Evolutionary conservation across 2,113 vertebrate species (phyloP), one percentile per base, ranked within the genome.

Genomic region (Takifugu bimaculatus): DNA sequence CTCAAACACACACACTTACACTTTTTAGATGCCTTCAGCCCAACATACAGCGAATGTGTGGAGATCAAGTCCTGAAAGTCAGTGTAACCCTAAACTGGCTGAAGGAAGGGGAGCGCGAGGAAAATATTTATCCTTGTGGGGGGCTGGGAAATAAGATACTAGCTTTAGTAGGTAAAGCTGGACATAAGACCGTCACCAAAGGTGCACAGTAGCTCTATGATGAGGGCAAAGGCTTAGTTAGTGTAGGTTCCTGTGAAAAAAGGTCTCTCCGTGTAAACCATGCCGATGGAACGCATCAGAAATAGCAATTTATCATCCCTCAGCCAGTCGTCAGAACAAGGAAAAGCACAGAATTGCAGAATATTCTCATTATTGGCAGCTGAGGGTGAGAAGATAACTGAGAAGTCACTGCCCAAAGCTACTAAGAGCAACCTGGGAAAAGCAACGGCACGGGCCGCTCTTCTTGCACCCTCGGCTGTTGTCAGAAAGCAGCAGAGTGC

Each of bases 371-470:
- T 32, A 32, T 4, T 32, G 5, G 3, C 0, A 32, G 29, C 29
- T 32, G 29, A 6, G 29, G 29, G 29, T 6, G 7, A 4, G 29
- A 4, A 6, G 5, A 32, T 6, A 32, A 6, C 29, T 32, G 29
- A 32, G 29, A 32, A 32, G 29, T 32, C 20, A 20, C 20, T 20
- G 20, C 20, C 29, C 29, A 32, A 32, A 32, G 29, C 7, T 3
- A 32, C 29, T 32, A 6, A 32, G 5, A 32, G 29, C 29, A 32
- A 32, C 29, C 29, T 3, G 4, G 29, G 4, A 32, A 4, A 4
- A 32, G 7, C 5, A 32, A 52, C 26, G 29, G 29, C 42, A 77
- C 70, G 90, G 92, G 89, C 90, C 91, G 86, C 85, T 90, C 84
- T 90, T 93, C 89, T 59, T 60, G 79, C 74, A 82, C 88, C 75